A percentile compares a stretch with the other conserved stretches of the same genome.
These are phyloP conservation scores for Dascyllus trimaculatus DNA, from an alignment of 2,113 vertebrate genomes.

Conservation along the genomic window DNA sequence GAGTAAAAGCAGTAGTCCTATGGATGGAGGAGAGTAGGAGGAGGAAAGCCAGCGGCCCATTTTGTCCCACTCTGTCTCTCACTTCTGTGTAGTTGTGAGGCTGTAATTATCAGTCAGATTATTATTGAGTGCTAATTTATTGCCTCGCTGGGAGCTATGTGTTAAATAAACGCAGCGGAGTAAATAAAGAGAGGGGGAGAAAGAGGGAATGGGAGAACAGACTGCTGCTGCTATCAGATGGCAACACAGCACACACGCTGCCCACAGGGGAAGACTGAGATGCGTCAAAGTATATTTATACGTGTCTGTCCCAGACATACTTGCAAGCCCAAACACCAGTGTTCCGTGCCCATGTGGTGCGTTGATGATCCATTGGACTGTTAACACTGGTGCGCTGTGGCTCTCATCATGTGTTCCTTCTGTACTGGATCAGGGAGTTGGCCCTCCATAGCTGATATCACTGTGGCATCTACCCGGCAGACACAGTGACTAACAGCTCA, in stretches of 20 bases:
- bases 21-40: constrained; percentile 11
- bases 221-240: constrained; percentile 76
- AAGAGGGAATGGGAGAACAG: constrained; percentile 46
- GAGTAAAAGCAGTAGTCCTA: constrained; percentile 1
- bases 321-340: constrained; percentile 39
- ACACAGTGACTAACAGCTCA: constrained; percentile 37
- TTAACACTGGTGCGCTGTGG: constrained; percentile 53
- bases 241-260: constrained; percentile 61
- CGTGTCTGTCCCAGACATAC: constrained; percentile 40
- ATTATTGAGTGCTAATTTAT: constrained; percentile 85
- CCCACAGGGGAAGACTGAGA: constrained; percentile 58
- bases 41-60: constrained; percentile 21
- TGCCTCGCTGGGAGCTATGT: constrained; percentile 79
- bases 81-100: constrained; percentile 48
- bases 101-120: constrained; percentile 79
- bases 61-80: constrained; percentile 47
- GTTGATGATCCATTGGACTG: constrained; percentile 52
- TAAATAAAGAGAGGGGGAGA: constrained; percentile 73
- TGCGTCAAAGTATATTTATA: constrained; percentile 53
- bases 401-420: constrained; percentile 54
- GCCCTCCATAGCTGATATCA: constrained; percentile 32
- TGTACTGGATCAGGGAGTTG: constrained; percentile 52
- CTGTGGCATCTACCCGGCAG: constrained; percentile 38
- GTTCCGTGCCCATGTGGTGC: constrained; percentile 41
- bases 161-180: constrained; percentile 82